A percentile compares a stretch with the other conserved stretches of the same genome.
These are phyloP conservation scores for Drosophila mauritiana DNA, from an alignment of 1,140 invertebrate genomes.

Conservation along the genomic window DNA sequence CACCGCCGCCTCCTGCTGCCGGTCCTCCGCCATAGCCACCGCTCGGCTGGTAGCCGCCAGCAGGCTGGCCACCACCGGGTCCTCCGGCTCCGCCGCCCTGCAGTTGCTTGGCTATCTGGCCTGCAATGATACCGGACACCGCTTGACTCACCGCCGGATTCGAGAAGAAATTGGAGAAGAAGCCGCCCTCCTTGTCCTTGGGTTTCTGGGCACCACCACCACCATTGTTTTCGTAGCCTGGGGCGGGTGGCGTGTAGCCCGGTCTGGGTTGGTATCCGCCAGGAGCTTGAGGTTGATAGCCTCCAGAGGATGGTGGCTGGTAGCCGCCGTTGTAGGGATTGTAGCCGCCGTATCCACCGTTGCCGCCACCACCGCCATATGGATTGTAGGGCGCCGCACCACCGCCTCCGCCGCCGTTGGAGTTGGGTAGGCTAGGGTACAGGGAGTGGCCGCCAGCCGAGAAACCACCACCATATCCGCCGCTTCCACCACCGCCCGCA, in stretches of 20 bases:
- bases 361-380: slow-evolving; percentile 57
- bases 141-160: slow-evolving; percentile 83
- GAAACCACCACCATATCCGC: slow-evolving; percentile 79
- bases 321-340: slow-evolving; percentile 49
- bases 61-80: slow-evolving; percentile 40
- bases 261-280: slow-evolving; percentile 62
- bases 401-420: slow-evolving; percentile 34
- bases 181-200: slow-evolving; percentile 81
- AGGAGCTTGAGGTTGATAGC: slow-evolving; percentile 36
- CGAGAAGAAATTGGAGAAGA: slow-evolving; percentile 82
- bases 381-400: slow-evolving; percentile 59
- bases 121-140: slow-evolving; percentile 81
- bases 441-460: slow-evolving; percentile 81
- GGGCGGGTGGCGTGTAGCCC: slow-evolving; percentile 67
- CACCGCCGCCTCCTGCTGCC: slow-evolving; percentile 39
- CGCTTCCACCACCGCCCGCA: slow-evolving; percentile 43
- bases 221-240: slow-evolving; percentile 64
- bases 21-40: slow-evolving; percentile 65
- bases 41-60: slow-evolving; percentile 69
- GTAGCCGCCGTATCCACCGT: slow-evolving; percentile 61
- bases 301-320: slow-evolving; percentile 39
- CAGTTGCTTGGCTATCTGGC: slow-evolving; percentile 78
- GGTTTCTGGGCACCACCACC: slow-evolving; percentile 64
- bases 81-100: slow-evolving; percentile 61
- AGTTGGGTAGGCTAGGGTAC: slow-evolving; percentile 73